Percentiles rank a stretch among this genome's conserved stretches.
These are phyloP conservation scores for Exephanes ischioxanthus DNA, from an alignment of 2,888 invertebrate genomes.

Conservation along the genomic window DNA sequence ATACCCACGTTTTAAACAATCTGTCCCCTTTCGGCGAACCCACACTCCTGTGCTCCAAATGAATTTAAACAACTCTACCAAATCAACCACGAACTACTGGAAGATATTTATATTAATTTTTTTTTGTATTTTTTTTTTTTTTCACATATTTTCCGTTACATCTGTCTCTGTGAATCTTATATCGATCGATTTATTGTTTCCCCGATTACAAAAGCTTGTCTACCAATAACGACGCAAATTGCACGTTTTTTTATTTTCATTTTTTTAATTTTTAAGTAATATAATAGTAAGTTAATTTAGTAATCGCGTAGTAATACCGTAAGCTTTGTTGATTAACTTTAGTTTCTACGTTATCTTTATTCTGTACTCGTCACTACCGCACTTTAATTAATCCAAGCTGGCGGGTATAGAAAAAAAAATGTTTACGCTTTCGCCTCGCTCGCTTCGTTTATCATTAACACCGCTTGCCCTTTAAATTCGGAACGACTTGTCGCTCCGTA, in stretches of 20 bases:
- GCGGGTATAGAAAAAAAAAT: background rate
- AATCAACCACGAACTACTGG: slow-evolving; percentile 72
- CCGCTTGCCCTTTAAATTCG: background rate
- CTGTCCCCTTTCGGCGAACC: slow-evolving; percentile 29
- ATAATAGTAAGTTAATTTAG: background rate
- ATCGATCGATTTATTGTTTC: slow-evolving; percentile 61
- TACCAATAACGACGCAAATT: slow-evolving; percentile 66
- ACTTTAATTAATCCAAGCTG: slow-evolving; percentile 33
- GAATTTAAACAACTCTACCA: slow-evolving; percentile 74
- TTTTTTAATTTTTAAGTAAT: background rate
- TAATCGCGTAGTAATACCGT: slow-evolving; percentile 9
- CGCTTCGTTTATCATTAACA: slow-evolving; percentile 23
- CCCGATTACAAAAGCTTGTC: slow-evolving; percentile 60
- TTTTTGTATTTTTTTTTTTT: background rate
- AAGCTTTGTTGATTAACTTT: slow-evolving; percentile 19
- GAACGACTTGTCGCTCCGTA: background rate
- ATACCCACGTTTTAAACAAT: slow-evolving; percentile 22
- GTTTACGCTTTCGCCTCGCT: slow-evolving; percentile 40
- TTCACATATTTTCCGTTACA: slow-evolving; percentile 80
- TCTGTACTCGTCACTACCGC: slow-evolving; percentile 23
- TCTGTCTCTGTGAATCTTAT: slow-evolving; percentile 83
- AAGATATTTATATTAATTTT: slow-evolving; percentile 71
- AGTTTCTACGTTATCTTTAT: slow-evolving; percentile 8
- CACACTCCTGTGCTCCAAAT: slow-evolving; percentile 59
- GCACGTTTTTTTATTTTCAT: slow-evolving; percentile 41